Evolutionary conservation across 2,113 vertebrate species (phyloP), one percentile per base, ranked within the genome.

Genomic region (Elgaria multicarinata): DNA sequence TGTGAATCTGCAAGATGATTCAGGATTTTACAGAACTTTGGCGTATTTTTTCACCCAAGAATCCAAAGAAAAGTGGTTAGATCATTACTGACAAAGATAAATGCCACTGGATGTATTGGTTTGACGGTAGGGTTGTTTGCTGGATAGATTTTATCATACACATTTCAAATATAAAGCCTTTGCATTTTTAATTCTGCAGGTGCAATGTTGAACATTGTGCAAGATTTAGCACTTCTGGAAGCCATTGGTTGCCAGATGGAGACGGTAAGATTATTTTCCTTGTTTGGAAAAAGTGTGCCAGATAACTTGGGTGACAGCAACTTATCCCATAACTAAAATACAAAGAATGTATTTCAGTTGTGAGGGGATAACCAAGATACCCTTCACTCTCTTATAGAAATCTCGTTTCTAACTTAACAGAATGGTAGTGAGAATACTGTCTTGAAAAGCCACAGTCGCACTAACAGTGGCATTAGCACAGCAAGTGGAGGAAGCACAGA

Each of bases 171-270:
- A 33, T 85, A 94, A 55, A 50, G 26, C 36, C 44, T 69, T 9
- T 50, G 39, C 42, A 66, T 87, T 81, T 93, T 88, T n/a, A 44
- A 77, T 0, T 91, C 93, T 94, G 44, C 91, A 99, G 99, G 98
- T 95, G 98, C 98, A 71, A 99, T 99, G 98, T 96, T 99, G 93
- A 99, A 99, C 95, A 99, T 99, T 91, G 99, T 99, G 93, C 98
- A 99, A 94, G 99, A 99, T 95, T 99, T 98, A 22, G 99, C 99
- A 26, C 97, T 99, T 88, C 93, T 99, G 79, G 99, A 99, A 97
- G 98, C 98, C 91, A 98, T 98, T 91, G 98, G 98, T 86, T 97
- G 98, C 92, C 98, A 99, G 93, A 98, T 98, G 92, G 99, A 99
- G 96, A 98, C 95, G 0, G 98, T 99, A 97, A 97, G 98, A 93